These are phyloP conservation scores for Amaurobius ferox DNA, from an alignment of 2,888 invertebrate genomes.

Conservation along the genomic window DNA sequence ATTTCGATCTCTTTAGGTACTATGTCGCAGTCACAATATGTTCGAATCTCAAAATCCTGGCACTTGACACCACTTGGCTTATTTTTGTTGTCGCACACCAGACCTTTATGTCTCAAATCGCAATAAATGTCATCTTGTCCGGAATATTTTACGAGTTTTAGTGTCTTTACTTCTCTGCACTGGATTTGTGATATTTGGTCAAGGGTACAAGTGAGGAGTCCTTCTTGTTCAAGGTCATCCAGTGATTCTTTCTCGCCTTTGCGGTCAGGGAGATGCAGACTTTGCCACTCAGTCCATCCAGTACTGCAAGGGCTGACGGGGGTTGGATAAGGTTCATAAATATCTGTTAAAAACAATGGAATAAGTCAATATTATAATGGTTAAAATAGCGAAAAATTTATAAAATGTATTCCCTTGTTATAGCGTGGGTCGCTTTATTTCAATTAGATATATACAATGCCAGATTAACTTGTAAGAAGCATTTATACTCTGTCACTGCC, in stretches of 20 bases:
- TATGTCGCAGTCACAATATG: slow-evolving; percentile 74
- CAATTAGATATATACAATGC: no score
- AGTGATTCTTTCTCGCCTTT: slow-evolving; percentile 71
- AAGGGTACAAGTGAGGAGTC: slow-evolving; percentile 37
- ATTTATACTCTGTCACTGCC: no score
- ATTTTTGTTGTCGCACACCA: slow-evolving; percentile 57
- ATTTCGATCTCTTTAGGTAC: not conserved
- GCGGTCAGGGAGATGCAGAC: slow-evolving; percentile 43
- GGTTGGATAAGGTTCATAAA: not conserved
- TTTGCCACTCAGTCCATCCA: slow-evolving; percentile 71
- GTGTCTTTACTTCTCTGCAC: slow-evolving; percentile 39
- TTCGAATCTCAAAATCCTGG: slow-evolving; percentile 76
- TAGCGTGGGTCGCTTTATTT: no score
- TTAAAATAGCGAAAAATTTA: no score
- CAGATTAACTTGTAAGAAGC: no score
- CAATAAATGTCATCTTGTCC: slow-evolving; percentile 53
- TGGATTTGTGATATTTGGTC: slow-evolving; percentile 64
- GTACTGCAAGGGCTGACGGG: slow-evolving; percentile 18
- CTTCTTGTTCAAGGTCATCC: slow-evolving; percentile 31
- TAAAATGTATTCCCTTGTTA: no score
- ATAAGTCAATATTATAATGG: no score
- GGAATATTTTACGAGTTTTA: not conserved
- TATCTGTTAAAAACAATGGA: not conserved
- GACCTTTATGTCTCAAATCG: slow-evolving; percentile 42
- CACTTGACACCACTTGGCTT: slow-evolving; percentile 72